Base-by-base conservation (phyloP, 2,888 invertebrate genomes). In the Amphipyra tragopoginis region DNA sequence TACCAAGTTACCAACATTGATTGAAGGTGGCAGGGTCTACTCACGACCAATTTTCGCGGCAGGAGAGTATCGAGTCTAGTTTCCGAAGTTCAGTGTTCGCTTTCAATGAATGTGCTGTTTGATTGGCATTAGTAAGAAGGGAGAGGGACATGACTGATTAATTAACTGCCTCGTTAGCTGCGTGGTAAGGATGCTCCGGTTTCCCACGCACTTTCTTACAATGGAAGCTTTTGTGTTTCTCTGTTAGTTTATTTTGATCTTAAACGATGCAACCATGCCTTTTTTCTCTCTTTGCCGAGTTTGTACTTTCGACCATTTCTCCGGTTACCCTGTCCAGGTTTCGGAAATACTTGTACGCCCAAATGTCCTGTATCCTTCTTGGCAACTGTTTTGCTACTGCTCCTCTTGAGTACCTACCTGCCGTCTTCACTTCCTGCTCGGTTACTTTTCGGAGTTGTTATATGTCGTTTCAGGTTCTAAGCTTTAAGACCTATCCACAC, bases 101-200 rank as follows among this genome's bases (percentile, higher is more conserved):
- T 21, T 49, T 38, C 11, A 49, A 49, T 49, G 10, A 38, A 26
- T 21, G 9, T 49, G 38, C 49, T 4, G 36, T 51, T 51, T 26
- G 42, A 45, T 51, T 21, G 9, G 29, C 36, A 21, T 10, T 38
- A 40, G 43, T 34, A 45, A 13, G 50, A 49, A 63, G 53, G 55
- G 52, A 65, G 36, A 54, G 56, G 59, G 62, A 55, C 51, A 65
- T 33, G 47, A 59, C 52, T 76, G 47, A 58, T 76, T 69, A 62
- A 72, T 69, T 61, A 72, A 47, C 45, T 63, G 73, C 52, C 14
- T 69, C 77, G 72, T 68, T 68, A 64, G 50, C 44, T 63, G 39
- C 38, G 40, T 13, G n/a, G 40, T 49, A 65, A 72, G 68, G 61
- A 62, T 59, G 47, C 47, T 43, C 53, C 50, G 26, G 56, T 52